These are phyloP conservation scores for Neoarius graeffei DNA, from an alignment of 2,113 vertebrate species.

Conservation along the genomic window DNA sequence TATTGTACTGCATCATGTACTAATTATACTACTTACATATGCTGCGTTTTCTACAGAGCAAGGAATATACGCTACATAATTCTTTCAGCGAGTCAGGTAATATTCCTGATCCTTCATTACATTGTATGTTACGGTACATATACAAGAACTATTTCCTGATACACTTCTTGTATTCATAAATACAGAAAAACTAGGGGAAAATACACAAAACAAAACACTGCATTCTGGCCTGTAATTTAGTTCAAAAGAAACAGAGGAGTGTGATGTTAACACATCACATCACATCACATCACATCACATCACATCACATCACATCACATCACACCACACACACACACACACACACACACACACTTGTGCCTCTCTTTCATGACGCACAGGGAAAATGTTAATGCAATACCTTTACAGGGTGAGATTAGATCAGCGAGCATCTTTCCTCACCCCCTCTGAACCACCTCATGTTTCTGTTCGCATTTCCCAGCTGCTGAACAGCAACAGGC, in stretches of 20 bases:
- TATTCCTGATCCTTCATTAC: not conserved
- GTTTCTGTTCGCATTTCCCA: slow-evolving; percentile 38
- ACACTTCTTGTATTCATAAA: not conserved
- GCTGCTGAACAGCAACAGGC: slow-evolving; percentile 37
- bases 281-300: not conserved
- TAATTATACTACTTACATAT: not conserved
- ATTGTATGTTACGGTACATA: not conserved
- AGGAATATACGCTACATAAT: not conserved
- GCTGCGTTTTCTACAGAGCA: not conserved
- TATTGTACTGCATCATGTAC: not conserved
- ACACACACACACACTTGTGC: not conserved
- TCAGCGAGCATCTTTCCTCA: slow-evolving; percentile 59
- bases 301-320: slow-evolving; percentile 9
- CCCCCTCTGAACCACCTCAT: slow-evolving; percentile 62
- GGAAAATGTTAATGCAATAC: slow-evolving; percentile 68
- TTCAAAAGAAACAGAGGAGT: slow-evolving; percentile 24
- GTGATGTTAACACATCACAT: slow-evolving; percentile 4
- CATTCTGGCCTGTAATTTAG: slow-evolving; percentile 12
- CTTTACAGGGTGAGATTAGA: slow-evolving; percentile 66
- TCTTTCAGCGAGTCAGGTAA: not conserved
- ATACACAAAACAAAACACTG: not conserved
- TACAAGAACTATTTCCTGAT: not conserved
- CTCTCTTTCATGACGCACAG: slow-evolving; percentile 59
- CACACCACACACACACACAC: slow-evolving; percentile 23
- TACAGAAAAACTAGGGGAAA: not conserved